These are phyloP conservation scores for Limnephilus lunatus DNA, from an alignment of 2,888 invertebrate species.

Conservation along the genomic window DNA sequence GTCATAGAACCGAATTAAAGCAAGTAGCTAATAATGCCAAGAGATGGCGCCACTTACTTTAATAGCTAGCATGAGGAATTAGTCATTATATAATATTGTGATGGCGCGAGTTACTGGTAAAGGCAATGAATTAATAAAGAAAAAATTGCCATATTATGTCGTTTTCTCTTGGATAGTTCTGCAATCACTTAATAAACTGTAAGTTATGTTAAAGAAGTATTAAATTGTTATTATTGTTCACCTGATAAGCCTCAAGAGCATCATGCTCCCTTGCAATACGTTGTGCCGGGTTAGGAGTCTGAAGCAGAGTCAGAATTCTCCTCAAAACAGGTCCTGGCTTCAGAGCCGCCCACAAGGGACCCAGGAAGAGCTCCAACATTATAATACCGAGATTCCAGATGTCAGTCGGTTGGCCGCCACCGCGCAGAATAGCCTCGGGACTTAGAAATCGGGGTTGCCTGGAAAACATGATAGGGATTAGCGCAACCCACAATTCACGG, in stretches of 20 bases:
- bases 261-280: slow-evolving; percentile 89
- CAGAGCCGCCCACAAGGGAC: slow-evolving; percentile 84
- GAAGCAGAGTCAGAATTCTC: slow-evolving; percentile 85
- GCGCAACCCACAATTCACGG: not conserved
- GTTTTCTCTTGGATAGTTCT: not conserved
- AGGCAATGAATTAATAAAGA: not conserved
- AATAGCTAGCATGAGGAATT: too few relatives aligned
- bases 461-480: slow-evolving; percentile 56
- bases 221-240: slow-evolving; percentile 67
- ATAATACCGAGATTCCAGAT: slow-evolving; percentile 97
- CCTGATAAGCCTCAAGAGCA: slow-evolving; percentile 81
- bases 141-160: not conserved
- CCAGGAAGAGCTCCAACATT: slow-evolving; percentile 86
- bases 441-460: slow-evolving; percentile 88
- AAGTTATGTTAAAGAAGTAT: not conserved
- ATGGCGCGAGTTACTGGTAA: not conserved
- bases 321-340: slow-evolving; percentile 86
- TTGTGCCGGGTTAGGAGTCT: slow-evolving; percentile 77
- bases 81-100: not conserved
- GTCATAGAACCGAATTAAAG: too few relatives aligned
- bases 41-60: too few relatives aligned
- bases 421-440: slow-evolving; percentile 87
- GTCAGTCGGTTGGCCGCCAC: slow-evolving; percentile 88
- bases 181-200: slow-evolving; percentile 35
- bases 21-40: too few relatives aligned